phyloP scores from a whole-genome alignment of 2,888 invertebrate genomes.

The Eupithecia exiguata region DNA sequence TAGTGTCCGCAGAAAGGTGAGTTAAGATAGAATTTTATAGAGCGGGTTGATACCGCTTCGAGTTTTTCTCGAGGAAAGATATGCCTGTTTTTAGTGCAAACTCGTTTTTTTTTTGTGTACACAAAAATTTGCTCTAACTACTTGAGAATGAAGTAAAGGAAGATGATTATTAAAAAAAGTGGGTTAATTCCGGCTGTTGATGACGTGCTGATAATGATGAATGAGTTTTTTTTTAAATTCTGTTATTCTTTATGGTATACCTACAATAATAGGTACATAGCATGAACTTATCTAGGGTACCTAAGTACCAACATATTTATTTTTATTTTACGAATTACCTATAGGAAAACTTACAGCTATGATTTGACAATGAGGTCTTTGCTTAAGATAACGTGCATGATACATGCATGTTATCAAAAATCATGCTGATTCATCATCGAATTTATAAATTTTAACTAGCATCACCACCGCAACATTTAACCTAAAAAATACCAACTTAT shows the following conservation, averaged over 20 bases:
- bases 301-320: too few relatives aligned
- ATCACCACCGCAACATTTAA: not conserved
- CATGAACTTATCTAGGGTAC: too few relatives aligned
- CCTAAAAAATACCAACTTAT: not conserved
- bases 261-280: too few relatives aligned
- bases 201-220: not conserved
- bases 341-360: too few relatives aligned
- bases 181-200: not conserved
- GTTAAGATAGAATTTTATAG: slow-evolving; percentile 70
- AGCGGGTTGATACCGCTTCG: slow-evolving; percentile 54
- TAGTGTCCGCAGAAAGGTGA: slow-evolving; percentile 84
- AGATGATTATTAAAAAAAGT: not conserved
- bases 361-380: too few relatives aligned
- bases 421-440: not conserved
- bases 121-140: too few relatives aligned
- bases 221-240: not conserved
- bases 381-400: too few relatives aligned
- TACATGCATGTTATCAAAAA: too few relatives aligned
- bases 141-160: not conserved
- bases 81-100: not conserved
- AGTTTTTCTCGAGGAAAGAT: not conserved
- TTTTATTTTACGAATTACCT: too few relatives aligned
- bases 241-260: not conserved
- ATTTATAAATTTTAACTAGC: not conserved
- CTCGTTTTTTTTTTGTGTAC: not conserved